Evolutionary conservation across 2,888 invertebrate genomes (phyloP).

Genomic region (Hirtodrosophila duncani): DNA sequence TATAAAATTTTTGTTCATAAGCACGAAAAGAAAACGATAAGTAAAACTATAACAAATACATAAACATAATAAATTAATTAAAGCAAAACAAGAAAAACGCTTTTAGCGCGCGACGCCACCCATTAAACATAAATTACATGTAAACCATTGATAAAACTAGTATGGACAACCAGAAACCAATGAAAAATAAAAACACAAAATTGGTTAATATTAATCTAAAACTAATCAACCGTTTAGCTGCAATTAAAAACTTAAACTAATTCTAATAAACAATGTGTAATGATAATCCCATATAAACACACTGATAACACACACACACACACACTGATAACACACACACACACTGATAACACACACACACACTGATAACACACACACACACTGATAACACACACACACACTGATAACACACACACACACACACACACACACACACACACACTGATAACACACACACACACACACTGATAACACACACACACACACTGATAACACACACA

Average conservation of each 20-base stretch:
- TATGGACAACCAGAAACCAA: background rate
- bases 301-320: too few species aligned
- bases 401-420: too few species aligned
- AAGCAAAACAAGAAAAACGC: constrained; percentile 52
- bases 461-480: too few species aligned
- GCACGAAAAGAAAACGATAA: background rate
- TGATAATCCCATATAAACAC: constrained; percentile 11
- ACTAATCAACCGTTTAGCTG: constrained; percentile 55
- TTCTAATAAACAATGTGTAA: constrained; percentile 34
- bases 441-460: too few species aligned
- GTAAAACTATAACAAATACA: constrained; percentile 1
- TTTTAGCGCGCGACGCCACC: constrained; percentile 73
- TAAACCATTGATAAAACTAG: constrained; percentile 4
- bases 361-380: too few species aligned
- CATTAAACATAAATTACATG: constrained; percentile 46
- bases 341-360: too few species aligned
- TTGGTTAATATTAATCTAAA: constrained; percentile 47
- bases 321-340: too few species aligned
- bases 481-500: too few species aligned
- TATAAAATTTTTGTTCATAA: too few species aligned
- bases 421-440: too few species aligned
- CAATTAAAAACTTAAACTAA: constrained; percentile 61
- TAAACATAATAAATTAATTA: constrained; percentile 9
- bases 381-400: too few species aligned
- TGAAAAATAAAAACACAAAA: constrained; percentile 26